Base-by-base conservation (phyloP, 1,140 invertebrate species). In the Dermatophagoides farinae region DNA sequence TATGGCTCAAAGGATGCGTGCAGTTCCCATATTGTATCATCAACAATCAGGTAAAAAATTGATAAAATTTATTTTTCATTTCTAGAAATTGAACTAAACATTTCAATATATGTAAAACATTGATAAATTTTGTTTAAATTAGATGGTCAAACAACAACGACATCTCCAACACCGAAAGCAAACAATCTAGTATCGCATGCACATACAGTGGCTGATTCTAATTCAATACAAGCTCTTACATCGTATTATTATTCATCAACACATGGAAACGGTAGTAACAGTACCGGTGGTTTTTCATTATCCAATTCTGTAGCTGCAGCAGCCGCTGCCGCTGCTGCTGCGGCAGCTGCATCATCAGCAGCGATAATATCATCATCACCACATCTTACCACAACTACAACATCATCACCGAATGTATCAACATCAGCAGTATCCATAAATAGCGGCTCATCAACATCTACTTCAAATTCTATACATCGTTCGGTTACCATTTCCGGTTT, bases 1-100 rank as follows among this genome's bases (percentile, higher is more conserved):
- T 69, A 91, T 96, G 85, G 87, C 88, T 0, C 90, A 95, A 71
- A 77, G 90, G 44, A 74, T 95, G 63, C 90, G 95, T 2, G 79
- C 90, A 39, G 90, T 96, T 14, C 90, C 90, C 0, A 92, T 96
- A 64, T 73, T 97, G 5, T 95, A 95, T 69, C 90, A 95, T 72
- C 47, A n/a, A 20, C 20, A 14, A 43, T 12, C 50, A 55, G 53
- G 53, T 55, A 44, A 38, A 20, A 31, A 31, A 31, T 4, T 31
- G 31, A 8, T 4, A 31, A 31, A 4, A n/a, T n/a, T n/a, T n/a
- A n/a, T 47, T 47, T 47, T 23, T 23, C 46, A 18, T 47, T 47
- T 4, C 22, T 47, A 9, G 6, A 23, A 47, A 47, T 47, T 8
- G 9, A 18, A 31, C 8, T 31, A 31, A 31, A 31, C 31, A 31